phyloP scores from a whole-genome alignment of 2,113 vertebrate genomes.

The Craseonycteris thonglongyai region DNA sequence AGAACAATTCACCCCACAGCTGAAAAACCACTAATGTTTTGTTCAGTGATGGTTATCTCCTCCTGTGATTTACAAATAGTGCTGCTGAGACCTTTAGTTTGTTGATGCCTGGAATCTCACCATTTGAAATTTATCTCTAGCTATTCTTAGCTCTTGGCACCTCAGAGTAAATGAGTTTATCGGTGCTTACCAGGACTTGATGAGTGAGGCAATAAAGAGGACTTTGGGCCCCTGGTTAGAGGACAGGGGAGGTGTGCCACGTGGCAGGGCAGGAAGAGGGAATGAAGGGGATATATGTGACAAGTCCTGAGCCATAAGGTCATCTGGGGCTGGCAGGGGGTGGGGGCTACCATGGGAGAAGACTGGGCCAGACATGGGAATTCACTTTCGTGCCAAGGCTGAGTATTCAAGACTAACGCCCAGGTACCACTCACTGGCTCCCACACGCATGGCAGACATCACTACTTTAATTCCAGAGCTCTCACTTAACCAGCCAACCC shows the following conservation, averaged over 20 bases:
- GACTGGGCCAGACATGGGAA: not conserved
- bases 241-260: not conserved
- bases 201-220: not conserved
- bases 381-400: not conserved
- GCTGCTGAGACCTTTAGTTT: not conserved
- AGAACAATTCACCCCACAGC: not conserved
- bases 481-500: not conserved
- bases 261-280: not conserved
- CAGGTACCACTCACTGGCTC: accelerated
- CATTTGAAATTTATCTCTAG: not conserved
- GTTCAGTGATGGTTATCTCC: not conserved
- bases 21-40: not conserved
- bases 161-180: not conserved
- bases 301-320: not conserved
- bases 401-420: not conserved
- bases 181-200: not conserved
- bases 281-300: accelerated
- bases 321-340: not conserved
- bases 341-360: too few species aligned
- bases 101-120: not conserved
- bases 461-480: not conserved
- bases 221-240: not conserved
- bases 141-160: slow-evolving; percentile 24
- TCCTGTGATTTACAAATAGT: not conserved
- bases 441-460: accelerated